A percentile compares a stretch with the other conserved stretches of the same genome.
Evolutionary conservation across 2,797 vertebrate genomes (phyloP).

Genomic region (Mastacembelus armatus): DNA sequence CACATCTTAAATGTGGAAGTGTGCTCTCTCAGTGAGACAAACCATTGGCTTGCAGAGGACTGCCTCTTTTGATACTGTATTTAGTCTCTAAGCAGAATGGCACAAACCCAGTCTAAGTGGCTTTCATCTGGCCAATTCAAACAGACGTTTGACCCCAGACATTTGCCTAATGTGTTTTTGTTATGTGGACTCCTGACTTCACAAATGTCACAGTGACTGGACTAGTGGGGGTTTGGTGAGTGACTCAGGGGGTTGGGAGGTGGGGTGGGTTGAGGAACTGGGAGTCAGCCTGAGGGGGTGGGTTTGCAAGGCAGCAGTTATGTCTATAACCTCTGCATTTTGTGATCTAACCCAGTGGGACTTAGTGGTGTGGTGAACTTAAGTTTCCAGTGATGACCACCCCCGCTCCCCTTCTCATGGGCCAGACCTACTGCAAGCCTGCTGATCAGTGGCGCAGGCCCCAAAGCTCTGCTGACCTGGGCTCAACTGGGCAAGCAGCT

Average conservation of each 20-base stretch:
- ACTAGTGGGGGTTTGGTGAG: slow-evolving; percentile 75
- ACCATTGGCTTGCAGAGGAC: slow-evolving; percentile 58
- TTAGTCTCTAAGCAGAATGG: slow-evolving; percentile 77
- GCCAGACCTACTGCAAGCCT: slow-evolving; percentile 56
- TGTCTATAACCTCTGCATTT: slow-evolving; percentile 79
- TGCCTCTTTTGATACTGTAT: slow-evolving; percentile 70
- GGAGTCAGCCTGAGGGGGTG: slow-evolving; percentile 59
- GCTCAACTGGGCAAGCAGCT: slow-evolving; percentile 83
- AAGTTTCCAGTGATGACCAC: slow-evolving; percentile 59
- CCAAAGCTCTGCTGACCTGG: slow-evolving; percentile 75
- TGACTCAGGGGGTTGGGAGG: slow-evolving; percentile 59
- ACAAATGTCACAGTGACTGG: slow-evolving; percentile 83
- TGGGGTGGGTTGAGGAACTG: slow-evolving; percentile 38
- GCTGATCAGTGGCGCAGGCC: slow-evolving; percentile 64
- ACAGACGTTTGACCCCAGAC: slow-evolving; percentile 86
- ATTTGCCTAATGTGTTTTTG: slow-evolving; percentile 90
- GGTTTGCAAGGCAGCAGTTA: slow-evolving; percentile 56
- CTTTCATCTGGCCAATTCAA: slow-evolving; percentile 87
- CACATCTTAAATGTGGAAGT: slow-evolving; percentile 51
- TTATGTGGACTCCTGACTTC: slow-evolving; percentile 86
- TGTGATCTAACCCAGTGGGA: slow-evolving; percentile 70
- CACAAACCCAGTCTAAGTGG: slow-evolving; percentile 79
- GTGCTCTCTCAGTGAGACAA: slow-evolving; percentile 67
- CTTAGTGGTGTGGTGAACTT: slow-evolving; percentile 67
- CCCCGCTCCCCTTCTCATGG: slow-evolving; percentile 31